Evolutionary conservation across 2,888 invertebrate genomes (phyloP).

Genomic region (Ceraclea dissimilis): DNA sequence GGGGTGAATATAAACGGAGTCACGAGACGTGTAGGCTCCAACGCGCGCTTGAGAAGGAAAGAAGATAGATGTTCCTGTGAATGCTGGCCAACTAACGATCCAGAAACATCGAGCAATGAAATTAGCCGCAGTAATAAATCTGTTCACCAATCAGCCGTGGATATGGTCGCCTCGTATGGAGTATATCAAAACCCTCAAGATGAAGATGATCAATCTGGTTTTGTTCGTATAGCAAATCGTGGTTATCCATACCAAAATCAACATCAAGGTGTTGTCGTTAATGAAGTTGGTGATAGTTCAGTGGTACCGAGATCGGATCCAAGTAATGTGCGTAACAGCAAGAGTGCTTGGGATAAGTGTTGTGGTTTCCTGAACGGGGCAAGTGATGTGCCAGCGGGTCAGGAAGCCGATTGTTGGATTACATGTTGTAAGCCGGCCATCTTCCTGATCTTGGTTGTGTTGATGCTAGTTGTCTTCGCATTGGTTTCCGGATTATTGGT

Average conservation of each 20-base stretch:
- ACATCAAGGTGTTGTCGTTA: slow-evolving; percentile 46
- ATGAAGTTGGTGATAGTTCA: slow-evolving; percentile 47
- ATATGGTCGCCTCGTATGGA: slow-evolving; percentile 49
- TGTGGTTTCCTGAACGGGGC: slow-evolving; percentile 34
- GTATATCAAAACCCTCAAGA: slow-evolving; percentile 44
- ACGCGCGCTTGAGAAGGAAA: slow-evolving; percentile 33
- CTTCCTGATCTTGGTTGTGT: slow-evolving; percentile 45
- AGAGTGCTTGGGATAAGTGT: slow-evolving; percentile 35
- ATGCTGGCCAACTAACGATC: slow-evolving; percentile 40
- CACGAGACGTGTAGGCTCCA: slow-evolving; percentile 17
- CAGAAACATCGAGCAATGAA: slow-evolving; percentile 30
- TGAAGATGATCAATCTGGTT: slow-evolving; percentile 43
- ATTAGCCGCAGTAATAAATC: slow-evolving; percentile 39
- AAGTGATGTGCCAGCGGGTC: slow-evolving; percentile 30
- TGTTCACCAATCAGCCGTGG: slow-evolving; percentile 44
- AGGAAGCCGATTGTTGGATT: slow-evolving; percentile 48
- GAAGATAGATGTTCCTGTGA: slow-evolving; percentile 48
- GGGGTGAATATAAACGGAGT: slow-evolving; percentile 8
- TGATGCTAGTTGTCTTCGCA: slow-evolving; percentile 49
- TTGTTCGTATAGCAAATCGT: slow-evolving; percentile 41
- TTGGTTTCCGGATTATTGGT: slow-evolving; percentile 50
- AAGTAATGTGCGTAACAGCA: slow-evolving; percentile 29
- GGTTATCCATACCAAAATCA: slow-evolving; percentile 35
- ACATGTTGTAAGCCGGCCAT: slow-evolving; percentile 49
- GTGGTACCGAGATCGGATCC: slow-evolving; percentile 32